These are phyloP conservation scores for Halictus quadricinctus DNA, from an alignment of 2,888 invertebrate species.

Conservation along the genomic window DNA sequence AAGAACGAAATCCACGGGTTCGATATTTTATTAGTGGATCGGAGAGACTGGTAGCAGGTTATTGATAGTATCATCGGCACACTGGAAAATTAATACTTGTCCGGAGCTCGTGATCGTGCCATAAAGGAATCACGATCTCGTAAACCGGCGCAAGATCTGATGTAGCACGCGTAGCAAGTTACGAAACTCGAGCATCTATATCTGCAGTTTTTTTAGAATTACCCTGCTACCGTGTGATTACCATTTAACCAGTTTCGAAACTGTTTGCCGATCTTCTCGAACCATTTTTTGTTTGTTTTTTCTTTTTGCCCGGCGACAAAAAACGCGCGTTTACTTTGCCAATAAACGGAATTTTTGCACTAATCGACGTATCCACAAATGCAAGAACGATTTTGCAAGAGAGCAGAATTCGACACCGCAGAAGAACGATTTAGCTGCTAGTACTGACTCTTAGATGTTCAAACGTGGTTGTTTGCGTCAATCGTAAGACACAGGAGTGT, in stretches of 20 bases:
- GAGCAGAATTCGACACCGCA: no score
- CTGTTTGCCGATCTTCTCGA: not conserved
- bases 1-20: not conserved
- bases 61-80: conserved; percentile 5
- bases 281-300: not conserved
- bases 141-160: conserved; percentile 17
- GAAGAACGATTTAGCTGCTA: no score
- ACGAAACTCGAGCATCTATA: conserved; percentile 41
- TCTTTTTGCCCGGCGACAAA: not conserved
- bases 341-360: not conserved
- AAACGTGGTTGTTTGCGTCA: no score
- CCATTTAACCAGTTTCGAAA: conserved; percentile 14
- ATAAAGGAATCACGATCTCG: conserved; percentile 35
- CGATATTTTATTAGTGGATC: not conserved
- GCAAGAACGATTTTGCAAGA: not conserved
- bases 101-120: conserved; percentile 25
- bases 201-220: conserved; percentile 30
- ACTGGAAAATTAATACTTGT: conserved; percentile 30
- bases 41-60: conserved; percentile 3
- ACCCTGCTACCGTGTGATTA: conserved; percentile 14
- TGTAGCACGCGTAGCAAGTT: conserved; percentile 22
- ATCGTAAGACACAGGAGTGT: no score
- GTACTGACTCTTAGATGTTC: no score
- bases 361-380: not conserved
- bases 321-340: not conserved